Percentiles rank a stretch among this genome's conserved stretches.
phyloP scores from a whole-genome alignment of 64 coral and sea anemone genomes.

The Stichodactyla mertensii region DNA sequence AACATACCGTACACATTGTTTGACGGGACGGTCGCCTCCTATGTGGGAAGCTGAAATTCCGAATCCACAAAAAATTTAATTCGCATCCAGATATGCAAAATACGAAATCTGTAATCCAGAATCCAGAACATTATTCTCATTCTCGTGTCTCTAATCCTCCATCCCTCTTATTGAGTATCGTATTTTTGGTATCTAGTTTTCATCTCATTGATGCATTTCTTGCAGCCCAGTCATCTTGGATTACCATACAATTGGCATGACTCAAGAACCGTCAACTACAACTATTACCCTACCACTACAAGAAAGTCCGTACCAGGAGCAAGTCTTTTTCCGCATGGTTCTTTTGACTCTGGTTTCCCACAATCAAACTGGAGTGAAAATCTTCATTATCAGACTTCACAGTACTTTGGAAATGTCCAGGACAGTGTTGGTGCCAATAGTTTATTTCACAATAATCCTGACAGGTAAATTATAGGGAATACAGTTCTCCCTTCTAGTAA shows the following conservation, averaged over 20 bases:
- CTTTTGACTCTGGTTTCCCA: too few species aligned
- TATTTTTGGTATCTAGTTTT: too few species aligned
- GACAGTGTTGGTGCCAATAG: not conserved
- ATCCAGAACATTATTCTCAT: too few species aligned
- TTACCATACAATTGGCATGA: not conserved
- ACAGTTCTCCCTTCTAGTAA: not conserved
- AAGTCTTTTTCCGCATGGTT: not conserved
- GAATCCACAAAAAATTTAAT: too few species aligned
- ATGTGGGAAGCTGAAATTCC: too few species aligned
- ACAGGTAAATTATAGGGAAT: not conserved
- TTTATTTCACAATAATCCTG: not conserved
- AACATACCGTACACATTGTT: not conserved
- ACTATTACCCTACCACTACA: not conserved
- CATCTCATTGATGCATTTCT: too few species aligned
- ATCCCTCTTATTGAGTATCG: too few species aligned
- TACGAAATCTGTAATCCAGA: too few species aligned
- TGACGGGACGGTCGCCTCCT: too few species aligned
- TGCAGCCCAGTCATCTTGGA: not conserved
- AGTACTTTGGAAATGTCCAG: not conserved
- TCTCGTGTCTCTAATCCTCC: too few species aligned
- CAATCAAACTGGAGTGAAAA: not conserved
- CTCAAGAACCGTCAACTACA: not conserved
- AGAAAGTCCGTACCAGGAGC: not conserved
- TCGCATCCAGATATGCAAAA: too few species aligned
- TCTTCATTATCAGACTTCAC: not conserved